phyloP scores from a whole-genome alignment of 2,888 invertebrate genomes.

The Endomychus coccineus region DNA sequence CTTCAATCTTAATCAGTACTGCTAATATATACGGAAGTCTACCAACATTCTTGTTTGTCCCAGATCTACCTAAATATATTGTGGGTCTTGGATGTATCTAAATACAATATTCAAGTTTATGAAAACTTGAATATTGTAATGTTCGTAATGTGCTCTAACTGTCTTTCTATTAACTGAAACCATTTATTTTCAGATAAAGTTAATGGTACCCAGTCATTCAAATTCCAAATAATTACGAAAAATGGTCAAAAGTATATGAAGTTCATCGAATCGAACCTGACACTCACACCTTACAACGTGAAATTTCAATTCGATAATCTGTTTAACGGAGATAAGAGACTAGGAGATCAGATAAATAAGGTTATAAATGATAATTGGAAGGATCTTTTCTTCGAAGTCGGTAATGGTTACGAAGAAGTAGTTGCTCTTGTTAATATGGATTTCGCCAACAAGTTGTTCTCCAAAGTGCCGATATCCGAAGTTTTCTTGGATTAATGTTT shows the following conservation, averaged over 20 bases:
- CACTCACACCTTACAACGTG: constrained; percentile 1
- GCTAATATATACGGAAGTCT: too few species aligned
- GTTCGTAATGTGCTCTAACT: too few species aligned
- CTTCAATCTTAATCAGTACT: too few species aligned
- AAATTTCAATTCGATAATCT: constrained; percentile 13
- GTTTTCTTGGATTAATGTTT: too few species aligned
- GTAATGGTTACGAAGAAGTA: constrained; percentile 16
- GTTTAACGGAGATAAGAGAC: constrained; percentile 9
- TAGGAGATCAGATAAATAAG: constrained; percentile 12
- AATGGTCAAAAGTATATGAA: constrained; percentile 5
- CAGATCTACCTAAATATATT: too few species aligned
- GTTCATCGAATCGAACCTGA: constrained; percentile 1
- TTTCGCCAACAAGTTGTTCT: constrained; percentile 16
- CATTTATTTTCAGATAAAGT: constrained; percentile 8
- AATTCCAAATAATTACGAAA: constrained; percentile 3
- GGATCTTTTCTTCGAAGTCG: constrained; percentile 10
- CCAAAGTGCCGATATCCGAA: constrained; percentile 12
- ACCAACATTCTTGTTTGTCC: too few species aligned
- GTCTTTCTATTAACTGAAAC: too few species aligned
- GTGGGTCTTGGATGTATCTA: too few species aligned
- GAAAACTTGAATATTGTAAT: too few species aligned
- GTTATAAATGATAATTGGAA: constrained; percentile 14
- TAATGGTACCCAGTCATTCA: constrained; percentile 4
- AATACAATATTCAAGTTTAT: too few species aligned
- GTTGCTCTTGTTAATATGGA: constrained; percentile 14